A percentile compares a stretch with the other conserved stretches of the same genome.
Conservation (phyloP, 2,797 vertebrate species). For the Astyanax mexicanus region DNA sequence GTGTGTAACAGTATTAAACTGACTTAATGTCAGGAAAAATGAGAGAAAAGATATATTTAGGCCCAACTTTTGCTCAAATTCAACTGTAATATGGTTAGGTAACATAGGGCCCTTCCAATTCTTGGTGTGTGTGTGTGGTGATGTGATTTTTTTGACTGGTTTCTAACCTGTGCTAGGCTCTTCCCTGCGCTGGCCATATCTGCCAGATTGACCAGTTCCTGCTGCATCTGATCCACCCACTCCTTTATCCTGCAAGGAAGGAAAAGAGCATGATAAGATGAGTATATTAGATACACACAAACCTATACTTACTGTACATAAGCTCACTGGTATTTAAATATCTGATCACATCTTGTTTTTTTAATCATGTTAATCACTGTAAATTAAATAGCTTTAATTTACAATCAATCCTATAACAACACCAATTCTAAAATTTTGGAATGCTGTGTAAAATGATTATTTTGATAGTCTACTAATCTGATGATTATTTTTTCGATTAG, state of each 20-base stretch:
- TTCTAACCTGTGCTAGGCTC: conserved; percentile 83
- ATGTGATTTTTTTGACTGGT: not conserved
- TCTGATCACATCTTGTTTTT: too few species aligned
- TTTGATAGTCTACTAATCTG: too few species aligned
- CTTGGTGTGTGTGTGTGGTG: not conserved
- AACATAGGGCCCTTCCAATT: not conserved
- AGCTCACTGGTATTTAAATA: too few species aligned
- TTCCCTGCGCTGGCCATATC: conserved; percentile 89
- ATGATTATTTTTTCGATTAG: too few species aligned
- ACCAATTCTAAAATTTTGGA: too few species aligned
- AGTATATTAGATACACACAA: not conserved
- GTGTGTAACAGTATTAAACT: conserved; percentile 8
- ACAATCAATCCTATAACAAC: too few species aligned
- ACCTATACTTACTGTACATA: too few species aligned
- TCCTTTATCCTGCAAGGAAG: conserved; percentile 87
- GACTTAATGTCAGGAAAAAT: not conserved
- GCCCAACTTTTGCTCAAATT: not conserved
- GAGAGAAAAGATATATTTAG: too few species aligned
- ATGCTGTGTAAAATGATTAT: too few species aligned
- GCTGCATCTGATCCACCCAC: conserved; percentile 98
- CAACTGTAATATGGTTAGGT: not conserved
- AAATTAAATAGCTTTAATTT: too few species aligned
- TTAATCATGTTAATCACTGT: too few species aligned
- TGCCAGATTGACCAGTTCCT: conserved; percentile 90
- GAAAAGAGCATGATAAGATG: conserved; percentile 38